phyloP scores from a whole-genome alignment of 2,113 vertebrate species.

The Corythornis madagascariensis region DNA sequence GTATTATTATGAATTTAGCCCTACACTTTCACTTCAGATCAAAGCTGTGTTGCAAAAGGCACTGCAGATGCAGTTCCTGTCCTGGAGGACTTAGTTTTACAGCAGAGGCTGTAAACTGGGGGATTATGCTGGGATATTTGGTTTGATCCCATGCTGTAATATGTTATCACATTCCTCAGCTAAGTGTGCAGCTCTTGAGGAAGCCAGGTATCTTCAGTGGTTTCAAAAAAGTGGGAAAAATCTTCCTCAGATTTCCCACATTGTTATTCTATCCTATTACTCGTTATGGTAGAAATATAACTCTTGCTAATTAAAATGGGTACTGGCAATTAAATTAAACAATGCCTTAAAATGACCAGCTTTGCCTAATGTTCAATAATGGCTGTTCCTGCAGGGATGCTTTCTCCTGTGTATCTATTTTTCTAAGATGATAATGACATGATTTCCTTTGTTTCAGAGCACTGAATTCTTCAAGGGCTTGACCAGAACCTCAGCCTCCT shows the following conservation, averaged over 20 bases:
- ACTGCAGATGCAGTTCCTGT: neutral
- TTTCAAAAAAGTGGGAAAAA: neutral
- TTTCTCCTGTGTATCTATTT: neutral
- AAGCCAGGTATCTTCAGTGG: neutral
- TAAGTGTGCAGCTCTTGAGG: neutral
- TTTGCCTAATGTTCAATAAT: neutral
- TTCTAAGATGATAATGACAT: neutral
- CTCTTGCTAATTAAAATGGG: conserved; percentile 32
- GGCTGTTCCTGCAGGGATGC: neutral
- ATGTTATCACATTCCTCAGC: neutral
- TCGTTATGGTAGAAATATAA: neutral
- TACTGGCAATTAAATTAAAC: conserved; percentile 37
- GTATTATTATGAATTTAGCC: neutral
- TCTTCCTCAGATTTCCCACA: neutral
- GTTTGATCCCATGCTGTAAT: neutral
- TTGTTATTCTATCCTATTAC: neutral
- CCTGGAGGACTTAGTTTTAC: neutral
- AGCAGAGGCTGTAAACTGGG: neutral
- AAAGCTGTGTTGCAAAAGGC: neutral
- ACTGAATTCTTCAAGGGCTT: neutral
- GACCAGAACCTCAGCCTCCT: neutral
- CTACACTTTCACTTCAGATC: neutral
- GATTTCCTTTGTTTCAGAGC: conserved; percentile 7
- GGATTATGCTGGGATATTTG: neutral
- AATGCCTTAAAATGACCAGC: neutral